Base-by-base conservation (phyloP, 2,888 invertebrate species). In the Tenthredo distinguenda region DNA sequence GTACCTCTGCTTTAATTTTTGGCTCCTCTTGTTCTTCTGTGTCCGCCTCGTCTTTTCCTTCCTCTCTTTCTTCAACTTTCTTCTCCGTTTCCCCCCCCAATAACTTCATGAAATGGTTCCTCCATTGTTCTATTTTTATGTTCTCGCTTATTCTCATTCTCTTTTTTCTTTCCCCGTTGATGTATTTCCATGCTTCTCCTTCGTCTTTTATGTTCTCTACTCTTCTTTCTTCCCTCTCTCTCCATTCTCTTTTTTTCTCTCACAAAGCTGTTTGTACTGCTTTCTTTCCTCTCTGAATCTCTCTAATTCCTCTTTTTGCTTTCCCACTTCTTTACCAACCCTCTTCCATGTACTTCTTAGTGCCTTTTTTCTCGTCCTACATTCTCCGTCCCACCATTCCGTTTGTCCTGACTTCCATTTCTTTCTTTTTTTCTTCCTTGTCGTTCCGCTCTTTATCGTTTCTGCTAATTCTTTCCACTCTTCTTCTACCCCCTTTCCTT, bases 101-200 rank as follows among this genome's bases (percentile, higher is more conserved):
- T 6, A 10, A 1, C 10, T 47, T 26, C 21, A 6, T 74, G 34
- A 74, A 40, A 3, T 43, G 12, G 6, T 74, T 15, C 21, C 2
- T 40, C 43, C 74, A 74, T 4, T 40, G 10, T 10, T 74, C 26
- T 2, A 15, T 34, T 2, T 0, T 47, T 1, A 74, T 74, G 0
- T 21, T 47, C 15, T 74, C 43, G 12, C 74, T 74, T 2, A 74
- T 21, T 43, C 40, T 12, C 40, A 12, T 26, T n/a, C 74, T 26
- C 10, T 74, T 74, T 34, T 47, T 74, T 47, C 43, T 74, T 12
- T 74, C 43, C n/a, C 26, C 43, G 26, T 74, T 74, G 12, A 74
- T 26, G 21, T 43, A 43, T n/a, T 74, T 47, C 74, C 74, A 74
- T 9, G 47, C 74, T 3, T 74, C 47, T n/a, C 43, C 47, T 26